These are phyloP conservation scores for Eremobia ochroleuca DNA, from an alignment of 2,888 invertebrate species.

Conservation along the genomic window DNA sequence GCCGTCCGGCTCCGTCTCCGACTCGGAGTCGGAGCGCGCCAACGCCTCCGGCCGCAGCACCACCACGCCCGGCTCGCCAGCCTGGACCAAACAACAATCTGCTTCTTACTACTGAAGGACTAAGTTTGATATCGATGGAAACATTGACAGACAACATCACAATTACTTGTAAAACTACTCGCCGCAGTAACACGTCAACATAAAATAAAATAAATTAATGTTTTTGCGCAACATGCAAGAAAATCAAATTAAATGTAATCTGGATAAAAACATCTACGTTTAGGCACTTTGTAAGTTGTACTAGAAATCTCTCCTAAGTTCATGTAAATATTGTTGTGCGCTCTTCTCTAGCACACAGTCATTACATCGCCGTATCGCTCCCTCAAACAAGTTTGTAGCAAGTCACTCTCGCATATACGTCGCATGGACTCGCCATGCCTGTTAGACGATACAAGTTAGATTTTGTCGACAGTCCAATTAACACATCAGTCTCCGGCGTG, in stretches of 20 bases:
- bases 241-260: not conserved
- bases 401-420: not conserved
- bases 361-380: not conserved
- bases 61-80: conserved; percentile 87
- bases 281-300: not conserved
- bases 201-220: not conserved
- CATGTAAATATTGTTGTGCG: not conserved
- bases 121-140: not conserved
- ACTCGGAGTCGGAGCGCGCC: conserved; percentile 84
- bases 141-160: not conserved
- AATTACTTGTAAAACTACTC: not conserved
- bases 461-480: conserved; percentile 15
- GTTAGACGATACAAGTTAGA: not conserved
- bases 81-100: conserved; percentile 68
- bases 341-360: not conserved
- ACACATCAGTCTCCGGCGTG: conserved; percentile 13
- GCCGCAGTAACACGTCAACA: not conserved
- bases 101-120: not conserved
- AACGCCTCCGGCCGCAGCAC: conserved; percentile 90
- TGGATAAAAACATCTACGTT: not conserved
- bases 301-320: not conserved
- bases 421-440: conserved; percentile 3
- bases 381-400: conserved; percentile 17
- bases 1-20: conserved; percentile 74
- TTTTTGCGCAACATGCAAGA: not conserved